These are phyloP conservation scores for Mya arenaria DNA, from an alignment of 1,140 invertebrate genomes.

Conservation along the genomic window DNA sequence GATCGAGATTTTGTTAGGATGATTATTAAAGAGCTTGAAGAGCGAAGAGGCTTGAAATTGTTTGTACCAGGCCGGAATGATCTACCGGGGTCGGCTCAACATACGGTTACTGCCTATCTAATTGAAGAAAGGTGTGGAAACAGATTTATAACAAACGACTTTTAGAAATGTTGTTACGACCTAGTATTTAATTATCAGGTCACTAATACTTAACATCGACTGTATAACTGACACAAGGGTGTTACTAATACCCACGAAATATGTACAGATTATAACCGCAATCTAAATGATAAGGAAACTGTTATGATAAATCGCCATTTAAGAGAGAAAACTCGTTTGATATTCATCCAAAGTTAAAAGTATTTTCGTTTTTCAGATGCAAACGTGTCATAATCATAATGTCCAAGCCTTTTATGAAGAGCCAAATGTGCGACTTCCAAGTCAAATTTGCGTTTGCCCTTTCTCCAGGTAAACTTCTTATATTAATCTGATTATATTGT, in stretches of 20 bases:
- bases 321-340: too few relatives aligned
- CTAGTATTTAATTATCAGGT: too few relatives aligned
- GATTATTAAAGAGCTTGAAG: constrained; percentile 77
- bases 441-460: constrained; percentile 78
- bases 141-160: too few relatives aligned
- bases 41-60: constrained; percentile 70
- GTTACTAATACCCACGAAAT: too few relatives aligned
- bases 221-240: too few relatives aligned
- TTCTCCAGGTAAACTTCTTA: constrained; percentile 74
- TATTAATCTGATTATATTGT: too few relatives aligned
- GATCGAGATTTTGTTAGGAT: constrained; percentile 77
- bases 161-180: too few relatives aligned
- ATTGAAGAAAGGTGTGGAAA: constrained; percentile 76
- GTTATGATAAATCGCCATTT: too few relatives aligned
- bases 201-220: too few relatives aligned
- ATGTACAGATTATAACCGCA: too few relatives aligned
- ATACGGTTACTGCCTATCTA: constrained; percentile 76
- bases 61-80: constrained; percentile 79
- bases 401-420: constrained; percentile 75
- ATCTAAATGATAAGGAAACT: too few relatives aligned
- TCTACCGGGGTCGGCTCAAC: constrained; percentile 72
- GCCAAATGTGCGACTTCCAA: constrained; percentile 79
- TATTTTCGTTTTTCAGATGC: constrained; percentile 71
- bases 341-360: too few relatives aligned
- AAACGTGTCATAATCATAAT: constrained; percentile 78